Conservation (phyloP, 2,797 vertebrate species). For the Scomberomorus guttatus region DNA sequence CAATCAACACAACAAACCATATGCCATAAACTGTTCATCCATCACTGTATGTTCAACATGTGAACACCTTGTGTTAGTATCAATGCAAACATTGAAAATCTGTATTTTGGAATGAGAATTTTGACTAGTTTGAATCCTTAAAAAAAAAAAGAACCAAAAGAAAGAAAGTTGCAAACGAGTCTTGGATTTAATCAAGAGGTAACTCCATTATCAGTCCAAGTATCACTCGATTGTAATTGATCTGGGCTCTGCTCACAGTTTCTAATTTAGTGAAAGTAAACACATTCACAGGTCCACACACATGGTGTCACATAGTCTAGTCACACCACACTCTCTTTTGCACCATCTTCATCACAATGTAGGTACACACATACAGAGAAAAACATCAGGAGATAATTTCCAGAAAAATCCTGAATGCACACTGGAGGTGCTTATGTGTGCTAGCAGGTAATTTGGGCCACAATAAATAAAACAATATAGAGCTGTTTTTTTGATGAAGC, state of each 20-base stretch:
- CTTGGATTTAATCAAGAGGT: conserved; percentile 20
- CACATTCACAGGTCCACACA: background rate
- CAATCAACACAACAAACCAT: background rate
- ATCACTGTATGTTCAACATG: background rate
- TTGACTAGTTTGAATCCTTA: background rate
- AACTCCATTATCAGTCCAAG: background rate
- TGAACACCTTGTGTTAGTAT: background rate
- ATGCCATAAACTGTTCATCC: background rate
- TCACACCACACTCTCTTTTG: conserved; percentile 6
- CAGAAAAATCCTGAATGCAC: background rate
- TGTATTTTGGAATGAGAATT: background rate
- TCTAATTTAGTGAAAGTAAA: conserved; percentile 26
- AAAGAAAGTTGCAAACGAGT: background rate
- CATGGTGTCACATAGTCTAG: background rate
- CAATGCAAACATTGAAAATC: background rate
- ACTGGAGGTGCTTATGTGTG: background rate
- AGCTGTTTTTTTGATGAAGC: too few species aligned
- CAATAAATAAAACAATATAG: too few species aligned
- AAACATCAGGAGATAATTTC: background rate
- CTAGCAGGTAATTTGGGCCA: too few species aligned
- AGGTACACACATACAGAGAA: background rate
- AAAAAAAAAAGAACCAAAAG: background rate
- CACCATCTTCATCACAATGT: conserved; percentile 6
- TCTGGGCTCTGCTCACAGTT: conserved; percentile 60
- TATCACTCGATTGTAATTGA: conserved; percentile 63